phyloP scores from a whole-genome alignment of 2,113 vertebrate species.

The Tichodroma muraria region DNA sequence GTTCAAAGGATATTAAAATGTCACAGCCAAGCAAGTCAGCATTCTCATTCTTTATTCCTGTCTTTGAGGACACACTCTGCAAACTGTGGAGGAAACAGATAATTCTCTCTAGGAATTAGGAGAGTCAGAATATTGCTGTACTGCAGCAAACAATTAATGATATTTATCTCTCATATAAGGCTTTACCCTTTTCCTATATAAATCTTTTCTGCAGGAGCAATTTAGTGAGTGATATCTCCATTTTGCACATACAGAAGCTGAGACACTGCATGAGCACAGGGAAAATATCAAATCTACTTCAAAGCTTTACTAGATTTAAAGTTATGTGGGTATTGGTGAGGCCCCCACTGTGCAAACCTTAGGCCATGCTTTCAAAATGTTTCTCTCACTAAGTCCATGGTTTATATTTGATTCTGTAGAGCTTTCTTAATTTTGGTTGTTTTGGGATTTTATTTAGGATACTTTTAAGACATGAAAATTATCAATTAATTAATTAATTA shows the following conservation, averaged over 20 bases:
- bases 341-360: background rate
- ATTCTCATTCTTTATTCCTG: background rate
- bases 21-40: background rate
- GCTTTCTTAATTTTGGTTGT: background rate
- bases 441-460: background rate
- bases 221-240: background rate
- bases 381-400: background rate
- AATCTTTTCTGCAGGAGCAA: background rate
- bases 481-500: too few relatives aligned
- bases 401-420: background rate
- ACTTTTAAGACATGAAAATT: too few relatives aligned
- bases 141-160: background rate
- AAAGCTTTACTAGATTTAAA: background rate
- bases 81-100: background rate
- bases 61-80: background rate
- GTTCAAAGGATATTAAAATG: slow-evolving; percentile 12
- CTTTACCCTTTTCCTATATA: background rate
- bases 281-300: background rate
- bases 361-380: background rate
- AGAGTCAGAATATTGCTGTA: background rate
- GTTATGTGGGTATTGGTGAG: background rate
- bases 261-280: background rate
- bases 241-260: background rate
- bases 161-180: slow-evolving; percentile 13
- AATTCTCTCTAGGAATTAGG: background rate